Evolutionary conservation across 1,140 invertebrate genomes (phyloP).

Genomic region (Drosophila elegans): DNA sequence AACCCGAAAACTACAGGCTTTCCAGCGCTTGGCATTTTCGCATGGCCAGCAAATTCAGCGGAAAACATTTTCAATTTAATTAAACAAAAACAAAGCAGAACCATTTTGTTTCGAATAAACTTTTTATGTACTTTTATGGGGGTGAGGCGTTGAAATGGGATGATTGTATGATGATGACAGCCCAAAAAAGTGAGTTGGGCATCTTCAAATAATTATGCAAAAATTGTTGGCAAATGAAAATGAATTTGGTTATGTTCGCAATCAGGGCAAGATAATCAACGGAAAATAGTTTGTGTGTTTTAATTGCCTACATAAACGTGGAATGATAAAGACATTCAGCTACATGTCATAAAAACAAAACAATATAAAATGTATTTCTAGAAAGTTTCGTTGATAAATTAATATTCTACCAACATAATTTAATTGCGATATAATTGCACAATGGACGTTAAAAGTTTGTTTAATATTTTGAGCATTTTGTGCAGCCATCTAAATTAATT

Average conservation of each 20-base stretch:
- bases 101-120: slow-evolving; percentile 32
- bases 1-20: slow-evolving; percentile 27
- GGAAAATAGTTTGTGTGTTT: slow-evolving; percentile 44
- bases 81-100: slow-evolving; percentile 62
- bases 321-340: background rate
- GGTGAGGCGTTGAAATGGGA: slow-evolving; percentile 4
- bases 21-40: slow-evolving; percentile 19
- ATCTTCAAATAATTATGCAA: slow-evolving; percentile 74
- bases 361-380: slow-evolving; percentile 16
- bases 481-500: background rate
- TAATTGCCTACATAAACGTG: slow-evolving; percentile 22
- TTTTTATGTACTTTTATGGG: slow-evolving; percentile 27
- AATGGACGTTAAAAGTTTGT: slow-evolving; percentile 14
- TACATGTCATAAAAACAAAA: slow-evolving; percentile 16
- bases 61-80: slow-evolving; percentile 80
- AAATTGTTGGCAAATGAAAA: slow-evolving; percentile 71
- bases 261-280: slow-evolving; percentile 24
- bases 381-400: slow-evolving; percentile 13
- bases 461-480: slow-evolving; percentile 8
- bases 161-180: slow-evolving; percentile 51
- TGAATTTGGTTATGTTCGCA: slow-evolving; percentile 46
- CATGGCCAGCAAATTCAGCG: slow-evolving; percentile 54
- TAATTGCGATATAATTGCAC: slow-evolving; percentile 32
- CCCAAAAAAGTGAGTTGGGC: slow-evolving; percentile 32
- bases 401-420: slow-evolving; percentile 9